Evolutionary conservation across 2,888 invertebrate genomes (phyloP).

Genomic region (Aphodius granarius): DNA sequence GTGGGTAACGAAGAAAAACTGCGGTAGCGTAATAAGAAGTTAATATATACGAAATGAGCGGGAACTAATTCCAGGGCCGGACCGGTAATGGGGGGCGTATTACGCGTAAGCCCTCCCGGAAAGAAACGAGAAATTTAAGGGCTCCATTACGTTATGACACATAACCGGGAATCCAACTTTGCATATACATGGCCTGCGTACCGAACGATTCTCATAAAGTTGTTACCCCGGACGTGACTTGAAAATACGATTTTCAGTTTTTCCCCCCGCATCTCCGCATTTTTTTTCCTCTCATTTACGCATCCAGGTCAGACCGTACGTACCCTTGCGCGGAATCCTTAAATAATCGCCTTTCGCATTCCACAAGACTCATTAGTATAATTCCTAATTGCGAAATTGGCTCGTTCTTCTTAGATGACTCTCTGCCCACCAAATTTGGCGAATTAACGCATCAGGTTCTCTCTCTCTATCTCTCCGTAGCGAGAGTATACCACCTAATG

Average conservation of each 20-base stretch:
- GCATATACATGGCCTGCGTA: conserved; percentile 41
- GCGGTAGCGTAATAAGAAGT: not conserved
- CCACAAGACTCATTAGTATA: not conserved
- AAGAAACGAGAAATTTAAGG: not conserved
- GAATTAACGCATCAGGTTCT: not conserved
- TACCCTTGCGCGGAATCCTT: not conserved
- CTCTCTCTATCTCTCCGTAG: too few species aligned
- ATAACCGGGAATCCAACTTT: conserved; percentile 41
- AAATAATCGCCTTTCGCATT: not conserved
- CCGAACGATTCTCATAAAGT: conserved; percentile 38
- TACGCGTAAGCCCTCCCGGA: not conserved
- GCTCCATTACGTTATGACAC: conserved; percentile 39
- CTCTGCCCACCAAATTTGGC: not conserved
- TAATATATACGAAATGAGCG: not conserved
- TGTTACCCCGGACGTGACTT: conserved; percentile 40
- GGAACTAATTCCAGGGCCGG: not conserved
- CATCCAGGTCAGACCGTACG: not conserved
- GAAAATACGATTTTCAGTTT: conserved; percentile 29
- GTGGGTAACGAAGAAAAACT: not conserved
- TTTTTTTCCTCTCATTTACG: not conserved
- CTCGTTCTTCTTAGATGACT: not conserved
- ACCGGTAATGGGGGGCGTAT: not conserved
- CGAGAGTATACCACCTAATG: not conserved
- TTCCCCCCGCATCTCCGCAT: not conserved
- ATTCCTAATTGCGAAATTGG: not conserved